Evolutionary conservation across 2,888 invertebrate species (phyloP).

Genomic region (Poecilobothrus nobilitatus): DNA sequence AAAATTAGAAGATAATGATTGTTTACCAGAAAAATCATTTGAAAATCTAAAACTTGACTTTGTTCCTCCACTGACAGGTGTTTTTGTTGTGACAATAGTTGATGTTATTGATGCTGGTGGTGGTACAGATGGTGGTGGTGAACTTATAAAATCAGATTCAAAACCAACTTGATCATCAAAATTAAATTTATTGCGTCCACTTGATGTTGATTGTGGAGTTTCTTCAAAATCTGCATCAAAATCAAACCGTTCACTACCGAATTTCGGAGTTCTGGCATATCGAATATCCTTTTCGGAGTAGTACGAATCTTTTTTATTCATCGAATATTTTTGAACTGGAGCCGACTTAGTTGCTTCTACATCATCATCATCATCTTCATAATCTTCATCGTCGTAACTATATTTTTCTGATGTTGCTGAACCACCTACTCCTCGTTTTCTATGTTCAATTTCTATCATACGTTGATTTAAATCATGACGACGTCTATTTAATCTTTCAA

Average conservation of each 20-base stretch:
- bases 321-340: slow-evolving; percentile 19
- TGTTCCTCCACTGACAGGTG: slow-evolving; percentile 25
- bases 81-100: slow-evolving; percentile 26
- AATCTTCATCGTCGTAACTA: slow-evolving; percentile 22
- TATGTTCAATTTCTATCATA: slow-evolving; percentile 38
- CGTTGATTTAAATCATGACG: slow-evolving; percentile 43
- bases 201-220: slow-evolving; percentile 37
- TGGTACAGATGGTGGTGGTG: slow-evolving; percentile 30
- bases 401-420: slow-evolving; percentile 23
- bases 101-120: slow-evolving; percentile 32
- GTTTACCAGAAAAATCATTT: slow-evolving; percentile 49
- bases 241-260: slow-evolving; percentile 20
- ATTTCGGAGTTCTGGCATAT: slow-evolving; percentile 21
- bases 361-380: slow-evolving; percentile 19
- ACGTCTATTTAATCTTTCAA: slow-evolving; percentile 40
- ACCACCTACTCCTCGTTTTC: slow-evolving; percentile 30
- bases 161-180: slow-evolving; percentile 41
- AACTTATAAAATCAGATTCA: slow-evolving; percentile 43
- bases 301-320: slow-evolving; percentile 22
- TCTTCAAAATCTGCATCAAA: slow-evolving; percentile 39
- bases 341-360: slow-evolving; percentile 20
- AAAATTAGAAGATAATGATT: slow-evolving; percentile 24
- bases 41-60: slow-evolving; percentile 49
- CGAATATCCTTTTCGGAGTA: slow-evolving; percentile 24
- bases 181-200: slow-evolving; percentile 38